Evolutionary conservation across 2,113 vertebrate genomes (phyloP).

Genomic region (Vombatus ursinus): DNA sequence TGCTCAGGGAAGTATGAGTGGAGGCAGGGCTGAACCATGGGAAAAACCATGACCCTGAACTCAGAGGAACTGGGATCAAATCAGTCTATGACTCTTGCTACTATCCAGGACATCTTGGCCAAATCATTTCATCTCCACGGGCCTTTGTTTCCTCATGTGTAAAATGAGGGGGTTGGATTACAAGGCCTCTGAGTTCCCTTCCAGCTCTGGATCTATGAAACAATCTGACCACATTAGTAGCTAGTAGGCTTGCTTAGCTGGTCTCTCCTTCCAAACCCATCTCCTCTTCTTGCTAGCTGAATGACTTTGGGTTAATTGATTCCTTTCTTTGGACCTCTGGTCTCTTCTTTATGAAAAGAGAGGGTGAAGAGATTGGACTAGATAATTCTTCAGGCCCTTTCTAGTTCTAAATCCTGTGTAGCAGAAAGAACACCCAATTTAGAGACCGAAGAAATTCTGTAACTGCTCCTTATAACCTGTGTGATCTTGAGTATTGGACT

Average conservation of each 20-base stretch:
- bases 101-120: not conserved
- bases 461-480: not conserved
- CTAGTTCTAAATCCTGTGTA: not conserved
- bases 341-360: not conserved
- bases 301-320: not conserved
- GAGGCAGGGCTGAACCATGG: not conserved
- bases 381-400: not conserved
- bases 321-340: not conserved
- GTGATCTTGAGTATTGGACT: not conserved
- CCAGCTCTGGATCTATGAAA: not conserved
- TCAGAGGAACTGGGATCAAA: not conserved
- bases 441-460: not conserved
- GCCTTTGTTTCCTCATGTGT: not conserved
- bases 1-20: not conserved
- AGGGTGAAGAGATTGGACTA: no score
- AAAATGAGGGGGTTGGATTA: not conserved
- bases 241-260: not conserved
- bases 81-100: not conserved
- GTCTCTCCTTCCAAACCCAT: not conserved
- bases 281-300: not conserved
- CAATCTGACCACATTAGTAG: not conserved
- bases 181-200: not conserved
- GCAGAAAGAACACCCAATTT: not conserved
- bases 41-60: not conserved
- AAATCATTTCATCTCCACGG: not conserved